Evolutionary conservation across 2,797 vertebrate genomes (phyloP), one percentile per base, ranked within the genome.

Genomic region (Enteromius viviparus): DNA sequence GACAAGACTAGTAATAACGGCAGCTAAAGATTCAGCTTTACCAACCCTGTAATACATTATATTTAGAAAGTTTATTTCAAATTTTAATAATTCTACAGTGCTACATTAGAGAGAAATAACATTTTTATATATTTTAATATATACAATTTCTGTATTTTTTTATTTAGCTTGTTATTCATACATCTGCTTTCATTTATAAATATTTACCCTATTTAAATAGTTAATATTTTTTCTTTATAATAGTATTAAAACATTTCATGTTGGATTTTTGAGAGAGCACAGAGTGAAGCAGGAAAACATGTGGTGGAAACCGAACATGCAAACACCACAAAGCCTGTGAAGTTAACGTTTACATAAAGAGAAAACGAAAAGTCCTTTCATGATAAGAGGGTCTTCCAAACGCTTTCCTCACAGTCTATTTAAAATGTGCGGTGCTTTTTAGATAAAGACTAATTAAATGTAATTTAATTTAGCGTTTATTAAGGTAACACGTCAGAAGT

Each of bases 361-460:
- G 85, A 84, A 83, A 78, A 83, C 87, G 26, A 45, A 26, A 90
- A 87, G 87, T 90, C 88, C 91, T 90, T 90, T 55, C 88, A 89
- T 70, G 90, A 83, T 82, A 86, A 82, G 83, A 72, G 78, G 74
- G 76, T 58, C 89, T 65, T 88, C 91, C 90, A 91, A 92, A 91
- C 85, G 70, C 85, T 88, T 76, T 85, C 88, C 88, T 89, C 88
- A 78, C 76, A 78, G 83, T 80, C 82, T 85, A 82, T 87, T 83
- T 84, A 80, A 87, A 90, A 90, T 89, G 87, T 91, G 88, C 92
- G 92, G 85, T 89, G 88, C 92, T 89, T 91, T 89, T 89, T 87
- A 92, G 89, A 93, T 87, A 91, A 94, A 91, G 90, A 91, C 87
- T 91, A 91, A 93, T 91, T 94, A 87, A 92, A 92, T 93, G 89